A percentile compares a stretch with the other conserved stretches of the same genome.
These are phyloP conservation scores for Natator depressus DNA, from an alignment of 2,113 vertebrate species.

Conservation along the genomic window DNA sequence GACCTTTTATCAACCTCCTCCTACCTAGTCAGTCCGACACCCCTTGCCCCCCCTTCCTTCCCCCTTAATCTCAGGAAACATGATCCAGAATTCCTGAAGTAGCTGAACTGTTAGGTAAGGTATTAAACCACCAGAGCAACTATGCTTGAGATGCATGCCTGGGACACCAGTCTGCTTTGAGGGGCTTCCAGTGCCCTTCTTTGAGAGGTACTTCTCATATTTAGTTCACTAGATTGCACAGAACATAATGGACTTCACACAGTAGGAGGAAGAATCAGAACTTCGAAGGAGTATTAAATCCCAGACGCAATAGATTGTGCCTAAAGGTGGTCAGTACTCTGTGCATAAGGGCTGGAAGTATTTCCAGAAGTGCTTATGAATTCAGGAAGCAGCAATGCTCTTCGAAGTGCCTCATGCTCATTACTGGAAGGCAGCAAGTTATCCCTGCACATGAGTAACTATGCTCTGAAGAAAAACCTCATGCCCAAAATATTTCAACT, in stretches of 20 bases:
- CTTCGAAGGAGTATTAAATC: background rate
- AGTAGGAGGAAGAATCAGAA: background rate
- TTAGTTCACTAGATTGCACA: background rate
- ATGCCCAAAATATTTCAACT: background rate
- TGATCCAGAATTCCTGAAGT: background rate
- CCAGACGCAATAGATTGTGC: background rate
- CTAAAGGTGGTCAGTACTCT: background rate
- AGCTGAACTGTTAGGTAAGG: background rate
- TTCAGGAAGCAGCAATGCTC: background rate
- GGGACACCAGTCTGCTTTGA: background rate
- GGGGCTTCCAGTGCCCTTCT: background rate
- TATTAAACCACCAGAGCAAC: conserved; percentile 3
- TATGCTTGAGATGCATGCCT: background rate
- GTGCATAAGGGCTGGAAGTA: background rate
- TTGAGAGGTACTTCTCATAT: background rate
- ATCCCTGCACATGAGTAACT: conserved; percentile 3
- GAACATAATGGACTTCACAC: background rate
- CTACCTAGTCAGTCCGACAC: background rate
- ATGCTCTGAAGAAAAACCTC: background rate
- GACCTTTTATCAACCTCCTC: background rate
- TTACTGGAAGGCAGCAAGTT: background rate
- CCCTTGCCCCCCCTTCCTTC: too few species aligned
- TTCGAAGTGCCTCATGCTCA: background rate
- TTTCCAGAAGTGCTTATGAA: conserved; percentile 15
- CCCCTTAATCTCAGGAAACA: background rate